Base-by-base conservation (phyloP, 2,888 invertebrate species). In the Quadroppia sp. region DNA sequence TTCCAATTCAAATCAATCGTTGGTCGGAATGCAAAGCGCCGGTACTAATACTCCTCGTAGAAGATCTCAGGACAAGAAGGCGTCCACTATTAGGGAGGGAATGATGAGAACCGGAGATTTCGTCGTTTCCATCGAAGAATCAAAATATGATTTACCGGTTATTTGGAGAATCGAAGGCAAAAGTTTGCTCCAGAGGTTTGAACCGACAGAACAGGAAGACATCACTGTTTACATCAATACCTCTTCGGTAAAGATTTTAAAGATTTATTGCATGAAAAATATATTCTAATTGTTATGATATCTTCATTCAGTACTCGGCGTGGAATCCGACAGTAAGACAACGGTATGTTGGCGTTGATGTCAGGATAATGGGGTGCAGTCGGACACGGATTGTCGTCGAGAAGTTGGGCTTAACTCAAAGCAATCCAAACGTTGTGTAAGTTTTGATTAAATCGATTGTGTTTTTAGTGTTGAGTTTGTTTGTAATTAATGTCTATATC, bases 81-180 rank as follows among this genome's bases (percentile, higher is more conserved):
- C 72, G 13, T 67, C 75, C 15, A 75, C 75, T 42, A 69, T 76
- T 17, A 20, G 74, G 11, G 76, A 76, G 71, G 76, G 76, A 4
- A 32, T 76, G 25, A 76, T 76, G 76, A 72, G 76, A 48, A 75
- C 76, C 56, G 93, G 94, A 59, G 91, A 92, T 81, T 95, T 93
- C 85, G 89, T 94, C 77, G 90, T 92, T 50, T 87, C 92, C 80
- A 91, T 91, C 83, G 86, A 88, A 71, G 93, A 94, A 83, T 82
- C 91, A 78, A 86, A 86, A 75, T 85, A 86, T 79, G 89, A 92
- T 82, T 90, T 89, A 87, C 94, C 93, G 9, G 88, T 90, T 7
- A 88, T 95, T 80, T 95, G 94, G 94, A 88, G 92, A 82, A 90
- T 94, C 56, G 94, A 94, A 82, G 91, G 89, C 59, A 88, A 88